Evolutionary conservation across 1,140 invertebrate species (phyloP), one percentile per base, ranked within the genome.

Genomic region (Drosophila nasuta): DNA sequence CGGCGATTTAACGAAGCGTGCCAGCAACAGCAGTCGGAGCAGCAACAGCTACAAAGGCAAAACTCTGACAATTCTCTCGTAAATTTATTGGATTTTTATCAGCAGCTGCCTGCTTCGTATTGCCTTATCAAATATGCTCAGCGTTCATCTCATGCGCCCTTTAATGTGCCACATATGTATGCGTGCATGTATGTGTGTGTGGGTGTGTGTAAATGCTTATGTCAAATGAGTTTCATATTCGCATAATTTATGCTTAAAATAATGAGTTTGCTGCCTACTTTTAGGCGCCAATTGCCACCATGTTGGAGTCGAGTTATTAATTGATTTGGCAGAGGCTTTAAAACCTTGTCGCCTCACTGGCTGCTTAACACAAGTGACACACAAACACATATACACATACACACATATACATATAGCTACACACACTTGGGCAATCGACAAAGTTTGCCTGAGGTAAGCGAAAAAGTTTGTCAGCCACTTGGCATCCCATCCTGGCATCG

Each of bases 81-180:
- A 87, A 88, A 87, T 88, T 88, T 89, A 88, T 88, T 88, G 83
- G 77, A 33, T 83, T 88, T 87, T 81, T 83, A 89, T 75, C 74
- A 68, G 78, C 57, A 45, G 20, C 49, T 66, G 65, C 1, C 28
- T 56, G 56, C 30, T 43, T 13, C 48, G 51, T 57, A 41, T 67
- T 46, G 20, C 43, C 41, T 49, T 58, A 67, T 88, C 69, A 82
- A 82, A 86, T 82, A 76, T 63, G 64, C 52, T 8, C 5, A 38
- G n/a, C 49, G 41, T 48, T 38, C 65, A 60, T 67, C 80, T 70
- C 70, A 51, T 60, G 62, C 51, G 52, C 11, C 38, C 67, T 52
- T 45, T 52, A 45, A 69, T 62, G 48, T 11, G 28, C 60, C 60
- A 87, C 62, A 65, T 54, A 28, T 67, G 45, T 41, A 8, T 38